Evolutionary conservation across 2,888 invertebrate genomes (phyloP).

Genomic region (Lissonota sp.): DNA sequence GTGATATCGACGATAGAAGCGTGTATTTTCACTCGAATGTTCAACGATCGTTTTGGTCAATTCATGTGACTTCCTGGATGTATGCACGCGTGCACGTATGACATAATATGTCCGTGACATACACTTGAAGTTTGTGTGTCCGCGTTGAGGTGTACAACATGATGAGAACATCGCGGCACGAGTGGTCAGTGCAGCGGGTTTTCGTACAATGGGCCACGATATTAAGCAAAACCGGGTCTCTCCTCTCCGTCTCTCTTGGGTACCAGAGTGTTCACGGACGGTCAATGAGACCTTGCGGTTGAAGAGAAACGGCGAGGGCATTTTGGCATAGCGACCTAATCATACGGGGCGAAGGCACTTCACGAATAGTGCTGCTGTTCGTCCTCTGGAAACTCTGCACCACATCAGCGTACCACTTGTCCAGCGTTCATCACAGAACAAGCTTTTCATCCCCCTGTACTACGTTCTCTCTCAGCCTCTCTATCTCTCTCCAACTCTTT

Average conservation of each 20-base stretch:
- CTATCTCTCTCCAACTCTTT: not conserved
- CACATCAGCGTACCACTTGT: slow-evolving; percentile 50
- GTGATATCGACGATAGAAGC: no score
- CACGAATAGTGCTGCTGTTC: slow-evolving; percentile 44
- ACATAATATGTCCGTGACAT: slow-evolving; percentile 18
- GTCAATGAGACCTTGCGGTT: no score
- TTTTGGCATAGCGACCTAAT: slow-evolving; percentile 58
- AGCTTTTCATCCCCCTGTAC: not conserved
- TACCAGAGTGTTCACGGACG: no score
- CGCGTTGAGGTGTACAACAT: slow-evolving; percentile 4
- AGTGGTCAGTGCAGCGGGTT: slow-evolving; percentile 51
- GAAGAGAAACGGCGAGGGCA: not conserved
- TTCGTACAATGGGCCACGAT: slow-evolving; percentile 56
- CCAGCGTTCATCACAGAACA: slow-evolving; percentile 34
- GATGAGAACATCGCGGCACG: slow-evolving; percentile 25
- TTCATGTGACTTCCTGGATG: no score
- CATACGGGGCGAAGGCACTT: slow-evolving; percentile 42
- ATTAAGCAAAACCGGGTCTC: slow-evolving; percentile 53
- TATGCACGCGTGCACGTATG: not conserved
- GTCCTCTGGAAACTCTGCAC: slow-evolving; percentile 22
- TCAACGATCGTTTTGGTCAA: no score
- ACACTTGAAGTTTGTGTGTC: slow-evolving; percentile 24
- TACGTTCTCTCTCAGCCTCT: slow-evolving; percentile 8
- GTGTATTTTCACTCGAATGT: no score
- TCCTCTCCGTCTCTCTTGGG: not conserved